These are phyloP conservation scores for Pipistrellus kuhlii DNA, from an alignment of 2,797 vertebrate genomes.

Conservation along the genomic window DNA sequence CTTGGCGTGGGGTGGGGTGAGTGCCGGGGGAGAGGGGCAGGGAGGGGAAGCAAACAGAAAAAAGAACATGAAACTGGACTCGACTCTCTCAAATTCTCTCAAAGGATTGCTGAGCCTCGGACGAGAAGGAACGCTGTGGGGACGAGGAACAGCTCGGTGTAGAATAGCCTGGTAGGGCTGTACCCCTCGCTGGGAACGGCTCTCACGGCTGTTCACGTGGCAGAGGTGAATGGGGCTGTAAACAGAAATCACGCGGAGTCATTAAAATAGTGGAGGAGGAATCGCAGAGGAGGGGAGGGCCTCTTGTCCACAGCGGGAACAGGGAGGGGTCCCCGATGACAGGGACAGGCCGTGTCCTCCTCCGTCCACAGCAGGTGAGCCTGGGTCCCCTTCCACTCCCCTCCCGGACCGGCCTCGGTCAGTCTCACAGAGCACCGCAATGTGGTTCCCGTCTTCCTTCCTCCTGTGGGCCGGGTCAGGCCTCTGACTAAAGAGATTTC, in stretches of 20 bases:
- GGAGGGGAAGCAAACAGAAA: neutral
- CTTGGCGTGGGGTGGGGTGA: too few species aligned
- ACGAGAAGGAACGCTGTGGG: neutral
- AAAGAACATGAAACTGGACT: constrained; percentile 42
- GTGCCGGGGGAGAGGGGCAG: too few species aligned
- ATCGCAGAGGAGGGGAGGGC: neutral
- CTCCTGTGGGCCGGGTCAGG: neutral
- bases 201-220: constrained; percentile 15
- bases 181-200: neutral
- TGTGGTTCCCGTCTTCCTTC: neutral
- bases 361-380: neutral
- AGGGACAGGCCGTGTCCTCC: neutral
- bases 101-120: constrained; percentile 51
- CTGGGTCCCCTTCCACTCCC: neutral
- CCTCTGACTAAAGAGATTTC: constrained; percentile 39
- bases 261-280: neutral
- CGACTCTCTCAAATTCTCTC: constrained; percentile 47
- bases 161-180: neutral
- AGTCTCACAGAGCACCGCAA: constrained; percentile 10
- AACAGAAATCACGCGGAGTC: neutral
- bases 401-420: neutral
- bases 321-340: neutral
- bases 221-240: constrained; percentile 36
- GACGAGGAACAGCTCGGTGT: neutral
- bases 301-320: neutral